phyloP scores from a whole-genome alignment of 2,113 vertebrate species.

The Tragelaphus scriptus region DNA sequence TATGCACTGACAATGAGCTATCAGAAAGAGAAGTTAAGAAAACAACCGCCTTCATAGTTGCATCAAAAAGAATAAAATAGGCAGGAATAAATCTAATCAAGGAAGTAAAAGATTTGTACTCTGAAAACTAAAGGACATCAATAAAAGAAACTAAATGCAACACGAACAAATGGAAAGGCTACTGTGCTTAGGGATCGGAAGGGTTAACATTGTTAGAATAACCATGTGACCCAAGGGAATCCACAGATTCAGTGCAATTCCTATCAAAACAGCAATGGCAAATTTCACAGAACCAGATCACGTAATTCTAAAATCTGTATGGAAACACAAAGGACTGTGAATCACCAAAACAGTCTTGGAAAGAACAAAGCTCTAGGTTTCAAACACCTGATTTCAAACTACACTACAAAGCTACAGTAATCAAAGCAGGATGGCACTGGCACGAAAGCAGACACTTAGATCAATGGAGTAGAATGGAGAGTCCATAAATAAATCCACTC shows the following conservation, averaged over 20 bases:
- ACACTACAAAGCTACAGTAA: not conserved
- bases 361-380: not conserved
- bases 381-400: not conserved
- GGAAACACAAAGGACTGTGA: not conserved
- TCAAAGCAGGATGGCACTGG: not conserved
- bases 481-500: not conserved
- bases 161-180: not conserved
- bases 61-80: not conserved
- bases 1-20: not conserved
- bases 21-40: not conserved
- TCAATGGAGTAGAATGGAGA: not conserved
- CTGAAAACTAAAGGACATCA: not conserved
- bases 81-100: not conserved
- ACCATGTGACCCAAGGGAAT: not conserved
- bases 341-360: not conserved
- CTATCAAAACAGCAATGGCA: not conserved
- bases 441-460: not conserved
- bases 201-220: not conserved
- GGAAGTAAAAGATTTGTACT: not conserved
- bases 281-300: not conserved
- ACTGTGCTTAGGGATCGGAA: not conserved
- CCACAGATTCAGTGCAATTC: not conserved
- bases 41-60: not conserved
- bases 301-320: not conserved
- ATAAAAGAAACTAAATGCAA: not conserved